Conservation (phyloP, 2,113 vertebrate genomes). For the Mastomys coucha region DNA sequence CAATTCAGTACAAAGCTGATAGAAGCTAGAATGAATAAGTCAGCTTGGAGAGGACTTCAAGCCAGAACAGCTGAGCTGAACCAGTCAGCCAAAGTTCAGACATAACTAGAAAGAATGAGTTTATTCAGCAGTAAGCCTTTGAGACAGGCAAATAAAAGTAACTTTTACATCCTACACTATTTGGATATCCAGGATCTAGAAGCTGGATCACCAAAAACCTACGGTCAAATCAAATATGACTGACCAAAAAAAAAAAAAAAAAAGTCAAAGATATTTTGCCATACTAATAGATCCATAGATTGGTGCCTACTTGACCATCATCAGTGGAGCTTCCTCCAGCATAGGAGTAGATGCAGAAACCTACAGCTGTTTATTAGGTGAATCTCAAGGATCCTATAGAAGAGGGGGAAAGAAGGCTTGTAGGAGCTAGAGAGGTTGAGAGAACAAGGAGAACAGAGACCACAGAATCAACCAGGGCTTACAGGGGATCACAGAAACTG, state of each 20-base stretch:
- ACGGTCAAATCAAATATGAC: neutral
- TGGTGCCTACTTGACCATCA: neutral
- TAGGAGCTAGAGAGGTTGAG: neutral
- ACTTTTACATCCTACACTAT: neutral
- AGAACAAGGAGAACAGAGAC: neutral
- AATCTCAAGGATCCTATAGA: neutral
- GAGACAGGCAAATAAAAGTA: too few species aligned
- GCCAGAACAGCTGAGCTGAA: too few species aligned
- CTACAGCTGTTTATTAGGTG: neutral
- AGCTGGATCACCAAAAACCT: neutral
- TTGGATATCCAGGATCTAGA: neutral
- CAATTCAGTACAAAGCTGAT: too few species aligned
- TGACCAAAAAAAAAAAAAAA: neutral
- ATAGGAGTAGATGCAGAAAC: neutral
- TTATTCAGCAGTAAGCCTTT: too few species aligned
- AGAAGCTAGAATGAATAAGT: too few species aligned
- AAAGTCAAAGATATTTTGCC: neutral
- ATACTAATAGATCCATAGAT: neutral
- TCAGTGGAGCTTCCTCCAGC: neutral
- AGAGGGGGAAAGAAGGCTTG: neutral
- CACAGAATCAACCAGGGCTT: neutral
- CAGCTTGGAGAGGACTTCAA: too few species aligned
- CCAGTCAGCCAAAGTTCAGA: too few species aligned
- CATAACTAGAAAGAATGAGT: too few species aligned
- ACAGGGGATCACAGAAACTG: neutral